These are phyloP conservation scores for Pollenia amentaria DNA, from an alignment of 2,888 invertebrate genomes.

Conservation along the genomic window DNA sequence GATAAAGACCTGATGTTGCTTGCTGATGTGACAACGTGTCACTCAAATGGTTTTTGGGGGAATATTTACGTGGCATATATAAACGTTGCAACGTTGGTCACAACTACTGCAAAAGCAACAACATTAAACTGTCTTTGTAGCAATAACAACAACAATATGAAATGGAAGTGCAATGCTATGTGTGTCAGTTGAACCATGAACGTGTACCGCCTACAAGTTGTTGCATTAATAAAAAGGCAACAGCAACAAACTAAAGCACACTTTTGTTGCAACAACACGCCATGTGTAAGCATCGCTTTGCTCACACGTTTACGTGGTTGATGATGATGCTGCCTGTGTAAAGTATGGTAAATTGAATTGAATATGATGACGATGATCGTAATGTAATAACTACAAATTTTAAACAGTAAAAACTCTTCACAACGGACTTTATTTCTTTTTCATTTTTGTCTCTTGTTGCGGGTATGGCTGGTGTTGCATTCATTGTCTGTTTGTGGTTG, in stretches of 20 bases:
- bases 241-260: conserved; percentile 22
- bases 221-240: conserved; percentile 72
- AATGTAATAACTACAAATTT: conserved; percentile 41
- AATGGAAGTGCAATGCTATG: conserved; percentile 27
- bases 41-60: conserved; percentile 59
- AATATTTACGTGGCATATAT: conserved; percentile 60
- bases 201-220: conserved; percentile 78
- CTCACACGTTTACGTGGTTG: conserved; percentile 42
- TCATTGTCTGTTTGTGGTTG: conserved; percentile 24
- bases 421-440: neutral
- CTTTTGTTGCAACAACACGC: conserved; percentile 41
- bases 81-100: conserved; percentile 39
- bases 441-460: neutral
- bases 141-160: conserved; percentile 1
- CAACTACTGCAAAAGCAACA: conserved; percentile 37
- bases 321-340: conserved; percentile 53
- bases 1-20: conserved; percentile 48
- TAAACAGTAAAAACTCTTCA: conserved; percentile 28
- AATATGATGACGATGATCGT: conserved; percentile 45
- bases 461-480: neutral
- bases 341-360: conserved; percentile 52
- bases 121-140: conserved; percentile 32
- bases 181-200: conserved; percentile 76
- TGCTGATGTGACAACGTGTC: conserved; percentile 49
- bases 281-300: conserved; percentile 7